These are phyloP conservation scores for Caiman crocodilus DNA, from an alignment of 2,797 vertebrate species.

Conservation along the genomic window DNA sequence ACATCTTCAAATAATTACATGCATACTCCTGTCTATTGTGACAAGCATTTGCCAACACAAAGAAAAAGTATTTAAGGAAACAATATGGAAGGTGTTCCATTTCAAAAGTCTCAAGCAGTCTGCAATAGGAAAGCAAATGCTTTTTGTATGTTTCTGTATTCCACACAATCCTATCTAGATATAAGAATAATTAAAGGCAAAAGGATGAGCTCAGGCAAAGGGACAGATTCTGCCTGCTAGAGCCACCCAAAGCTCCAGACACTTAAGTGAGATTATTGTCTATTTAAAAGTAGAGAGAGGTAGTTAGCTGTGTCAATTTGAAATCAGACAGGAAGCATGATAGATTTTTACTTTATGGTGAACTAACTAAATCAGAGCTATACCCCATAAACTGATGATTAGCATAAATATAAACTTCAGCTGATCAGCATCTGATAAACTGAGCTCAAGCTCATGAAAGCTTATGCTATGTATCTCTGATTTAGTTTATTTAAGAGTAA, in stretches of 20 bases:
- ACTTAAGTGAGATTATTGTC: neutral
- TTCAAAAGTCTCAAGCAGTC: neutral
- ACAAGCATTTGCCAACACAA: accelerated
- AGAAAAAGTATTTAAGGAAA: constrained; percentile 9
- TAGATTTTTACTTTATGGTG: too few species aligned
- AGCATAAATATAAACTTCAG: too few species aligned
- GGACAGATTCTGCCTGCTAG: neutral
- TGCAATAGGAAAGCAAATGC: constrained; percentile 1
- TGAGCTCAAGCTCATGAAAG: too few species aligned
- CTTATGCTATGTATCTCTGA: too few species aligned
- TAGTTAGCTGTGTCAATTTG: too few species aligned
- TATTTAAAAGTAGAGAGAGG: neutral
- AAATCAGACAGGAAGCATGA: too few species aligned
- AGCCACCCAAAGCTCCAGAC: constrained; percentile 14
- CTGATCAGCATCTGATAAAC: too few species aligned
- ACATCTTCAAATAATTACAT: neutral
- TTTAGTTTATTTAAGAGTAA: too few species aligned
- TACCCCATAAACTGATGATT: too few species aligned
- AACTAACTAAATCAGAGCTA: too few species aligned
- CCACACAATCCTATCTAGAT: neutral
- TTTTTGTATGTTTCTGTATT: neutral
- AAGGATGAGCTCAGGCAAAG: neutral
- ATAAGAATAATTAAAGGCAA: neutral
- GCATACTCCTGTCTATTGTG: neutral
- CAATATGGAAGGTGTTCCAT: neutral